Percentiles rank a stretch among this genome's conserved stretches.
Evolutionary conservation across 2,113 vertebrate genomes (phyloP).

Genomic region (Alectura lathami): DNA sequence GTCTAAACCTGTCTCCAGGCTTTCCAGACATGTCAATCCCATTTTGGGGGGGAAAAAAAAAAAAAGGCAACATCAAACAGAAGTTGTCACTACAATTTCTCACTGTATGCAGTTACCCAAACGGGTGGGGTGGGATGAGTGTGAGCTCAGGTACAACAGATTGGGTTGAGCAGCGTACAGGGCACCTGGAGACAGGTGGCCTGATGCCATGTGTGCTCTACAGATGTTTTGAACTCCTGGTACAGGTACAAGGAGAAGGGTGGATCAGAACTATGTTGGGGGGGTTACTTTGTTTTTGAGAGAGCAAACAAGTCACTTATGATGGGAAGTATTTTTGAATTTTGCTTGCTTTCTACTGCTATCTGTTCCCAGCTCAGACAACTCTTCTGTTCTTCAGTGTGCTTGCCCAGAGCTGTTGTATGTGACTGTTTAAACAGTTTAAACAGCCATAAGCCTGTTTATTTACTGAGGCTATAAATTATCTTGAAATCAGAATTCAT

Average conservation of each 20-base stretch:
- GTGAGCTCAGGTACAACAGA: accelerated
- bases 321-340: not conserved
- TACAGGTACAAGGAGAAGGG: accelerated
- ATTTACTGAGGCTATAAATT: not conserved
- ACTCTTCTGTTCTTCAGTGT: not conserved
- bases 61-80: not conserved
- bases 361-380: not conserved
- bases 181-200: not conserved
- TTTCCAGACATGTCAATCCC: not conserved
- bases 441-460: not conserved
- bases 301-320: not conserved
- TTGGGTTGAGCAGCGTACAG: accelerated
- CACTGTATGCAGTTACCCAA: accelerated
- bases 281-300: not conserved
- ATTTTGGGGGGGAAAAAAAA: no score
- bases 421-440: not conserved
- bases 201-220: accelerated
- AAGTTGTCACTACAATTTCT: accelerated
- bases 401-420: not conserved
- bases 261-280: not conserved
- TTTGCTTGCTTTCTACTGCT: not conserved
- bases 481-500: not conserved
- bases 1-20: not conserved
- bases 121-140: not conserved
- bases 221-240: not conserved